phyloP scores from a whole-genome alignment of 2,113 vertebrate genomes.

The Calonectris borealis region DNA sequence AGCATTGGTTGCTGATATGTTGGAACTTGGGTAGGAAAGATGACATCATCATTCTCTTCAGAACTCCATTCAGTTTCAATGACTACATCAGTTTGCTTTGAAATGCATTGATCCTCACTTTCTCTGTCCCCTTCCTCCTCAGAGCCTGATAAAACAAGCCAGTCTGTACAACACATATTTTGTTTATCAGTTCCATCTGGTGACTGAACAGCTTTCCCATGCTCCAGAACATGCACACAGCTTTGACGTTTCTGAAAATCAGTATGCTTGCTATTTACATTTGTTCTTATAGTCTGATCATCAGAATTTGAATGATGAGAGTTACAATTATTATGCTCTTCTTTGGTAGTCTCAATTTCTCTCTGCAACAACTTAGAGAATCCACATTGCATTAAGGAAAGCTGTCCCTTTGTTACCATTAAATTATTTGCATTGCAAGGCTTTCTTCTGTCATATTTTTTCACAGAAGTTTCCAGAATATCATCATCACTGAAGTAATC shows the following conservation, averaged over 20 bases:
- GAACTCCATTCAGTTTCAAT: conserved; percentile 61
- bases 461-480: conserved; percentile 17
- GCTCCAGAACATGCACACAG: neutral
- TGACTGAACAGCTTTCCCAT: neutral
- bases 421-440: neutral
- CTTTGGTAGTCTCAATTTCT: neutral
- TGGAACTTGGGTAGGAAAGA: conserved; percentile 58
- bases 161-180: neutral
- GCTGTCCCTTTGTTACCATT: conserved; percentile 42
- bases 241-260: conserved; percentile 5
- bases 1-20: neutral
- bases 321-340: neutral
- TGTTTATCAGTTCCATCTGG: neutral
- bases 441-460: conserved; percentile 28
- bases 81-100: neutral
- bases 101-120: neutral
- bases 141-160: conserved; percentile 57
- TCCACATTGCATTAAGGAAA: conserved; percentile 82
- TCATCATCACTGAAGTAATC: conserved; percentile 89
- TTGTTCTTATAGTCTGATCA: neutral
- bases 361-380: conserved; percentile 83
- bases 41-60: conserved; percentile 52
- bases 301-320: conserved; percentile 17
- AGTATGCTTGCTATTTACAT: neutral
- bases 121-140: conserved; percentile 30